Evolutionary conservation across 2,797 vertebrate species (phyloP).

Genomic region (Pachyuromys duprasi): DNA sequence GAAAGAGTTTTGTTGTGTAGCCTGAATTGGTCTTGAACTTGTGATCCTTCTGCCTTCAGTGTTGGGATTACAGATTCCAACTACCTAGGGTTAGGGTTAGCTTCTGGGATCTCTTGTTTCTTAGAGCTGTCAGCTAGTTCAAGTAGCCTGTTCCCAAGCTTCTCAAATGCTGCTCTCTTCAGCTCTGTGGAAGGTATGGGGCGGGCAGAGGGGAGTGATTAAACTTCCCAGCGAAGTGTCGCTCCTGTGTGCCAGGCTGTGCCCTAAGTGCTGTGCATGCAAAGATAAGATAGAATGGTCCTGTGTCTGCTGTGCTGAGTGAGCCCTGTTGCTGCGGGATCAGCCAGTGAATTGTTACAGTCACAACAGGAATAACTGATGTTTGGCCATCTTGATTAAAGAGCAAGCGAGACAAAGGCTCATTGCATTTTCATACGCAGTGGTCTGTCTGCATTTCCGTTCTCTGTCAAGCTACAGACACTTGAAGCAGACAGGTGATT

Average conservation of each 20-base stretch:
- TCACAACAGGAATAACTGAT: background rate
- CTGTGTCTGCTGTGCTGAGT: background rate
- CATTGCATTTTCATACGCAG: background rate
- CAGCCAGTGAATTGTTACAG: no score
- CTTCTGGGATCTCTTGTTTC: background rate
- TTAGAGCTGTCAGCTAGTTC: background rate
- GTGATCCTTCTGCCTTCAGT: background rate
- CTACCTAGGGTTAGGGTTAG: background rate
- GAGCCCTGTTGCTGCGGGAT: no score
- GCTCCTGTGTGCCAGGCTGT: background rate
- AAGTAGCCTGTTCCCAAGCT: background rate
- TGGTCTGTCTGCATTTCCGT: background rate
- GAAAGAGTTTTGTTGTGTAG: background rate
- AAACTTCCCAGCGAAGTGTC: background rate
- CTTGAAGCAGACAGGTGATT: background rate
- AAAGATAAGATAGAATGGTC: background rate
- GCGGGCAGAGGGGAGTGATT: background rate
- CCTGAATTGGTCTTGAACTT: background rate
- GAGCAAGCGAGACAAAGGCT: background rate
- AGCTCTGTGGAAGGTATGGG: background rate
- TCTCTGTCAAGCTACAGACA: conserved; percentile 15
- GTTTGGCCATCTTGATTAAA: conserved; percentile 15
- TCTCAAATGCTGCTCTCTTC: background rate
- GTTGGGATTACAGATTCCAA: background rate
- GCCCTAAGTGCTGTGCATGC: background rate